phyloP scores from a whole-genome alignment of 2,888 invertebrate species.

The Chelonus formosanus region DNA sequence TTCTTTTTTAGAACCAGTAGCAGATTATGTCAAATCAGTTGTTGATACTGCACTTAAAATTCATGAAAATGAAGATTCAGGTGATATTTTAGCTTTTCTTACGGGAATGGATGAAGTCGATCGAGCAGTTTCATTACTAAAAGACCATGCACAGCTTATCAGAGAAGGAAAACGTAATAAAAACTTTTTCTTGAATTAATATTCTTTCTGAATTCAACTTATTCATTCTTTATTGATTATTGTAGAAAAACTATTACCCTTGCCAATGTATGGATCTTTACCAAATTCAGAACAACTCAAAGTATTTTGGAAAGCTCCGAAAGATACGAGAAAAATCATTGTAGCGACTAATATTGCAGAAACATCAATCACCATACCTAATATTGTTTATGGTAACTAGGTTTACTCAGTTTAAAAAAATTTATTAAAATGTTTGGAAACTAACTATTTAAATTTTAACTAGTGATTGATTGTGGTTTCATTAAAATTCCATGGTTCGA shows the following conservation, averaged over 20 bases:
- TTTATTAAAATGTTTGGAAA: not conserved
- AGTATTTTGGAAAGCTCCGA: constrained; percentile 78
- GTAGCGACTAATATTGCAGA: constrained; percentile 97
- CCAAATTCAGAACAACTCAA: constrained; percentile 81
- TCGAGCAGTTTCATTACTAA: constrained; percentile 74
- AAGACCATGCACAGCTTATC: constrained; percentile 70
- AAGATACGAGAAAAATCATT: constrained; percentile 85
- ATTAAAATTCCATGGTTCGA: constrained; percentile 94
- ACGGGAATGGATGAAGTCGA: constrained; percentile 96
- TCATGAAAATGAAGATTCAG: constrained; percentile 81
- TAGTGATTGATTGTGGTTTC: constrained; percentile 88
- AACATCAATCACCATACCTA: constrained; percentile 94
- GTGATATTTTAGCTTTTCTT: constrained; percentile 91
- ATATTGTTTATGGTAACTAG: constrained; percentile 83
- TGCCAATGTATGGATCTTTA: constrained; percentile 94
- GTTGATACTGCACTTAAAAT: constrained; percentile 91
- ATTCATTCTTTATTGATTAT: constrained; percentile 15
- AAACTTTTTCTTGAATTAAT: constrained; percentile 7
- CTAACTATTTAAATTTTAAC: not conserved
- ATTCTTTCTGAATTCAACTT: not conserved
- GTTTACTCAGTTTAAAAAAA: not conserved
- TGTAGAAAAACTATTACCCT: constrained; percentile 70
- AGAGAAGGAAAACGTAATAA: constrained; percentile 64
- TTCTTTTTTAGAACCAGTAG: constrained; percentile 75
- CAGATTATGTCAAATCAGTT: constrained; percentile 87